Conservation (phyloP, 2,797 vertebrate genomes). For the Alca torda region DNA sequence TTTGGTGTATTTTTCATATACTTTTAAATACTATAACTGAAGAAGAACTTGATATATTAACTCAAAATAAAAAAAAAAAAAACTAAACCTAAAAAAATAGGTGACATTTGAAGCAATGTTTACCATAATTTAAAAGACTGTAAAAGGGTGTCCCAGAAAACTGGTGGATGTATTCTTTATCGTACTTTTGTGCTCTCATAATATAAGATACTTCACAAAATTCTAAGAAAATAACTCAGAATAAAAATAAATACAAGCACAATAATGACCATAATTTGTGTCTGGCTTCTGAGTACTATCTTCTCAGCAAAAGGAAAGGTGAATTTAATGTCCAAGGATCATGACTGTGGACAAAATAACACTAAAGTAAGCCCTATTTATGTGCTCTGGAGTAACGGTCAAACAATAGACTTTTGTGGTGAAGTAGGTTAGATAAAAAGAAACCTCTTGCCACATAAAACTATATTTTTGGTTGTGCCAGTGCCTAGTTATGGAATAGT, state of each 20-base stretch:
- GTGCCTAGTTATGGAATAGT: not conserved
- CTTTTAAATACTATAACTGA: not conserved
- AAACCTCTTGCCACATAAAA: not conserved
- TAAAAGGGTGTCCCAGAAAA: not conserved
- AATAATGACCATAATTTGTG: not conserved
- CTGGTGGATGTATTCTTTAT: not conserved
- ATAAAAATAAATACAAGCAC: not conserved
- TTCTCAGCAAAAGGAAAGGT: not conserved
- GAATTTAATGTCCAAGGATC: not conserved
- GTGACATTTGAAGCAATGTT: not conserved
- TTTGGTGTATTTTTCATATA: not conserved
- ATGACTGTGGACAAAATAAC: not conserved
- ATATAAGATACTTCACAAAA: not conserved
- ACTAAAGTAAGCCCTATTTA: not conserved
- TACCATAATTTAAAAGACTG: not conserved
- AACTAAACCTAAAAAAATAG: not conserved
- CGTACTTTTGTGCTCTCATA: not conserved
- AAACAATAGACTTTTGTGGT: not conserved
- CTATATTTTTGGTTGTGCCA: not conserved
- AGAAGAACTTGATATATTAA: not conserved
- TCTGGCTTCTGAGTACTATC: not conserved
- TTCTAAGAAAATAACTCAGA: not conserved
- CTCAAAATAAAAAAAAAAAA: not conserved
- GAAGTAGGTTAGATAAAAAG: not conserved
- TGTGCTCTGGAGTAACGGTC: not conserved